Evolutionary conservation across 2,888 invertebrate species (phyloP).

Genomic region (Villa cingulata): DNA sequence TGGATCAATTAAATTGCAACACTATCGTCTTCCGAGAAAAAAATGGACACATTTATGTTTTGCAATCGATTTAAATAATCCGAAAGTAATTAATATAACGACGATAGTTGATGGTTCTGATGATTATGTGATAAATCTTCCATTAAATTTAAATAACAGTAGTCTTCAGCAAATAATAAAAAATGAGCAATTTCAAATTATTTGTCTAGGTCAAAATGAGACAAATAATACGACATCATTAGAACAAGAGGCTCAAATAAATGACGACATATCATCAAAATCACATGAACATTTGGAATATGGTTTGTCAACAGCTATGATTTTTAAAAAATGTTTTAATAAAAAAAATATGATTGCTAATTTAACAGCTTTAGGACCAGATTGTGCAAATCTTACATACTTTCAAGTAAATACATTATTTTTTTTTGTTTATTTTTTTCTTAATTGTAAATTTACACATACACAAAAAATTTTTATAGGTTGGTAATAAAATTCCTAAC

Average conservation of each 20-base stretch:
- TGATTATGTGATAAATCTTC: constrained; percentile 24
- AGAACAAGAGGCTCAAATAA: too few species aligned
- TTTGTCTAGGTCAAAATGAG: constrained; percentile 25
- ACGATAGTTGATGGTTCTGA: constrained; percentile 28
- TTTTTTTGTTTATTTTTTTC: neutral
- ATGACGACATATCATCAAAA: neutral
- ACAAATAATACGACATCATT: neutral
- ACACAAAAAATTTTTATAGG: constrained; percentile 7
- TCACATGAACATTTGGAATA: constrained; percentile 14
- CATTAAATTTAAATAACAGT: constrained; percentile 18
- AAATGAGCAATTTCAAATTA: constrained; percentile 26
- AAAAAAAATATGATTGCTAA: constrained; percentile 23
- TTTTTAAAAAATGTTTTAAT: constrained; percentile 26
- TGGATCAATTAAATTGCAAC: constrained; percentile 24
- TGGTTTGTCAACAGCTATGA: constrained; percentile 29
- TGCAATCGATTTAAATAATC: constrained; percentile 19
- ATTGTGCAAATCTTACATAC: constrained; percentile 30
- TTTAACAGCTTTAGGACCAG: constrained; percentile 34
- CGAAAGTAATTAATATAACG: constrained; percentile 24
- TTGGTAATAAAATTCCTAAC: constrained; percentile 30
- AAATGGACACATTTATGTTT: constrained; percentile 34
- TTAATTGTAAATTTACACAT: neutral
- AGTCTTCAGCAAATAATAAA: constrained; percentile 23
- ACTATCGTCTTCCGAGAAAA: constrained; percentile 23
- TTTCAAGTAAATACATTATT: constrained; percentile 23